These are phyloP conservation scores for Semibalanus balanoides DNA, from an alignment of 1,140 invertebrate species.

Conservation along the genomic window DNA sequence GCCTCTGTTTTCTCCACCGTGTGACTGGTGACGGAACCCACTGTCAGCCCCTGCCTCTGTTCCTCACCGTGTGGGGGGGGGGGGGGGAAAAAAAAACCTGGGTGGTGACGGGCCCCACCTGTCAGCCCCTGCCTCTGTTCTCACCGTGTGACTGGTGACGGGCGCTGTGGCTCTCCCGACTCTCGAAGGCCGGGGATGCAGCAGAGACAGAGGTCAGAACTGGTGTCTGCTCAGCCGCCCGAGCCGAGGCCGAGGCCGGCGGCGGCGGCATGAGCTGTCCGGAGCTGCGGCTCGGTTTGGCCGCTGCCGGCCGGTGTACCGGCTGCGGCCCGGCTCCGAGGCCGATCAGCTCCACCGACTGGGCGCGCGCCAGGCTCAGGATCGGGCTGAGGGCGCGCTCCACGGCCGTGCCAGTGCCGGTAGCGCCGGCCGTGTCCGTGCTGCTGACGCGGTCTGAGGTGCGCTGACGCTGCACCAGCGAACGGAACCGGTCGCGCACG, in stretches of 20 bases:
- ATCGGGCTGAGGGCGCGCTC: not conserved
- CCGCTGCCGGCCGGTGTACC: no score
- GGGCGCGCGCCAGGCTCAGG: not conserved
- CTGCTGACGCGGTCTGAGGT: not conserved
- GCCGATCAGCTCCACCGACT: slow-evolving; percentile 18
- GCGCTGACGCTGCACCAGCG: not conserved
- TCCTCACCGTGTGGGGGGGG: no score
- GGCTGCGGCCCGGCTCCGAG: slow-evolving; percentile 32
- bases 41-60: no score
- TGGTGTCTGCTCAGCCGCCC: not conserved
- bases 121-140: no score
- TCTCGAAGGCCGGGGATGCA: no score
- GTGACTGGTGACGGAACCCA: no score
- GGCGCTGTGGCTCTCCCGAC: no score
- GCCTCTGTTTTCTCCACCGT: no score
- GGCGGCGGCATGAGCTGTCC: not conserved
- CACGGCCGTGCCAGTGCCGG: not conserved
- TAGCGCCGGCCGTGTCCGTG: not conserved
- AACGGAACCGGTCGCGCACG: not conserved
- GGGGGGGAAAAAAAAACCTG: no score
- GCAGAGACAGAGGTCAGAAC: no score
- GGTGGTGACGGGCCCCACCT: no score
- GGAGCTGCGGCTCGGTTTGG: not conserved
- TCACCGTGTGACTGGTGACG: no score
- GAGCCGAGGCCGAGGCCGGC: not conserved